Evolutionary conservation across 35 echinoderm and acorn worm genomes (phyloP).

Genomic region (Apostichopus parvimensis): DNA sequence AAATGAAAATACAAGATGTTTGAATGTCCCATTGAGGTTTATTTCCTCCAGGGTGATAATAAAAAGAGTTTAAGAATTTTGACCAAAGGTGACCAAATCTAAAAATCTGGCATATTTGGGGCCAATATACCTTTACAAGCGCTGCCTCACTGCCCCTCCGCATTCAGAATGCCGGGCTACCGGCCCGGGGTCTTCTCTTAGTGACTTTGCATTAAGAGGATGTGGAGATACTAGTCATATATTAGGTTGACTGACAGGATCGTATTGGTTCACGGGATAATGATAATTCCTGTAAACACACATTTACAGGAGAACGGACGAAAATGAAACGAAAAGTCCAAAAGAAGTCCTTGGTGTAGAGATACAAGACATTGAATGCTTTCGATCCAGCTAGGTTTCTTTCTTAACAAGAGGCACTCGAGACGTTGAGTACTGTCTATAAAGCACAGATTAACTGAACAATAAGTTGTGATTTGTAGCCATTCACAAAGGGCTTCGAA

Average conservation of each 20-base stretch:
- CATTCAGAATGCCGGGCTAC: too few species aligned
- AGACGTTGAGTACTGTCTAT: not conserved
- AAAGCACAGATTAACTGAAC: conserved; percentile 26
- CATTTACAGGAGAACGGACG: conserved; percentile 1
- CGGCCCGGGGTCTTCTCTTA: too few species aligned
- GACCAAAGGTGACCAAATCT: too few species aligned
- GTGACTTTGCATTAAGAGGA: too few species aligned
- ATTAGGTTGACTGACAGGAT: not conserved
- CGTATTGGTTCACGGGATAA: not conserved
- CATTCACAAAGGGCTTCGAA: not conserved
- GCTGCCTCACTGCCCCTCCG: too few species aligned
- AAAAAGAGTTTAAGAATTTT: too few species aligned
- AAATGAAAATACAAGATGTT: too few species aligned
- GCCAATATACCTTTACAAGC: too few species aligned
- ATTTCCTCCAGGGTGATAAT: too few species aligned
- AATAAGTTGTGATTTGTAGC: not conserved
- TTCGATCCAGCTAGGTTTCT: not conserved
- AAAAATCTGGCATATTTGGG: too few species aligned
- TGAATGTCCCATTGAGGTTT: too few species aligned
- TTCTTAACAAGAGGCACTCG: conserved; percentile 1
- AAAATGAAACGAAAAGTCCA: not conserved
- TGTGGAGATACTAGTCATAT: too few species aligned
- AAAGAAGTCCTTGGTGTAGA: conserved; percentile 6
- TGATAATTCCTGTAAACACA: conserved; percentile 43
- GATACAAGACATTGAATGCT: not conserved